These are phyloP conservation scores for Colossoma macropomum DNA, from an alignment of 2,113 vertebrate species.

Conservation along the genomic window DNA sequence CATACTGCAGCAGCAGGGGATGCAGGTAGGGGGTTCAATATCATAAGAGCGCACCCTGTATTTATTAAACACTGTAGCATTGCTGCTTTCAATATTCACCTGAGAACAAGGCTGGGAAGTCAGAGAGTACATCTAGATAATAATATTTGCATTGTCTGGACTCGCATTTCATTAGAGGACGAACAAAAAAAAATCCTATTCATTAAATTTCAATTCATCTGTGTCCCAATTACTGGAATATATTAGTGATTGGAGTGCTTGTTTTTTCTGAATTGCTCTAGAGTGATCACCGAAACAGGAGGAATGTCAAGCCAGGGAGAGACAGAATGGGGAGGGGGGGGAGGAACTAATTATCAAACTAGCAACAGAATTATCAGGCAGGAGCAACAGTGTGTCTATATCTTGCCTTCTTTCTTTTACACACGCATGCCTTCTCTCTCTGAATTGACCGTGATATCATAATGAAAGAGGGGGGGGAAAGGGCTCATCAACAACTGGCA, in stretches of 20 bases:
- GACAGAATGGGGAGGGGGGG: slow-evolving; percentile 53
- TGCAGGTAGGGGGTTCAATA: not conserved
- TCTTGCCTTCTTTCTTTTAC: slow-evolving; percentile 13
- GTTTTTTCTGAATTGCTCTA: slow-evolving; percentile 50
- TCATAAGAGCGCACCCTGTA: not conserved
- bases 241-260: slow-evolving; percentile 62
- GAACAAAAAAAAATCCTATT: slow-evolving; percentile 40
- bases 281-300: slow-evolving; percentile 57
- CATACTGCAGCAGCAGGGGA: not conserved
- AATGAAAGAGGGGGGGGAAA: slow-evolving; percentile 46
- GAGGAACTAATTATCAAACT: slow-evolving; percentile 56
- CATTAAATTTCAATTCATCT: slow-evolving; percentile 59
- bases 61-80: not conserved
- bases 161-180: slow-evolving; percentile 50
- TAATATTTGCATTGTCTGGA: slow-evolving; percentile 50
- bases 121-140: slow-evolving; percentile 47
- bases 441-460: slow-evolving; percentile 62
- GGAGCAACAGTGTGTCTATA: not conserved
- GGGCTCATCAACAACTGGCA: slow-evolving; percentile 54
- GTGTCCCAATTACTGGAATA: slow-evolving; percentile 62
- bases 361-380: slow-evolving; percentile 54
- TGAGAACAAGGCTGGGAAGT: slow-evolving; percentile 37
- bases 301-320: slow-evolving; percentile 57
- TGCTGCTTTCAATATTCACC: slow-evolving; percentile 30
- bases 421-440: slow-evolving; percentile 36